Evolutionary conservation across 2,797 vertebrate genomes (phyloP).

Genomic region (Pristis pectinata): DNA sequence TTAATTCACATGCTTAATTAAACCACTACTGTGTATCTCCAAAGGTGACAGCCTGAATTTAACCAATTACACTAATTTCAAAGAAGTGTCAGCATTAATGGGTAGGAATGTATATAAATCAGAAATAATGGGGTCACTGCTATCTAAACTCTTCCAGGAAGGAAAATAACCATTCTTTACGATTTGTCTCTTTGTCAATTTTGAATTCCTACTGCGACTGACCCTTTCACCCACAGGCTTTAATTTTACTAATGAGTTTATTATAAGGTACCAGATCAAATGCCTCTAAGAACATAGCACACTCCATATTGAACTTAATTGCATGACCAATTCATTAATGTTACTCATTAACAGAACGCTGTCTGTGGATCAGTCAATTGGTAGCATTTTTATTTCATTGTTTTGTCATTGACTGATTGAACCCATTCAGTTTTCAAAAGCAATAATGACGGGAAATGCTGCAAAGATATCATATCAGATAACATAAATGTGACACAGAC

Average conservation of each 20-base stretch:
- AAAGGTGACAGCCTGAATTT: not conserved
- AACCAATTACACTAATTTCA: not conserved
- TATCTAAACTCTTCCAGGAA: too few species aligned
- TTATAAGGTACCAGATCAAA: not conserved
- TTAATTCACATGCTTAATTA: not conserved
- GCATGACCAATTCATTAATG: not conserved
- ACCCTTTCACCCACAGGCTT: not conserved
- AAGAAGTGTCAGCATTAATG: too few species aligned
- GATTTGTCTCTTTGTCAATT: not conserved
- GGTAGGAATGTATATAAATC: too few species aligned
- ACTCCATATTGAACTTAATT: not conserved
- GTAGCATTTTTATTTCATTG: not conserved
- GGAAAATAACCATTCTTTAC: not conserved
- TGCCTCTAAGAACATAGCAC: not conserved
- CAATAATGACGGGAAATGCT: not conserved
- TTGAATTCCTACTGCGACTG: not conserved
- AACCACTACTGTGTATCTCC: not conserved
- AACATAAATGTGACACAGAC: not conserved
- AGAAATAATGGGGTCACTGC: too few species aligned
- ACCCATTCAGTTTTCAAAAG: not conserved
- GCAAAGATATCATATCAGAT: not conserved
- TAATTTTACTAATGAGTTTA: not conserved
- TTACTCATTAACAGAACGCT: not conserved
- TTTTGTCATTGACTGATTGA: not conserved
- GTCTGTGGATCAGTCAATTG: not conserved